Evolutionary conservation across 2,797 vertebrate genomes (phyloP).

Genomic region (Pseudochirops corinnae): DNA sequence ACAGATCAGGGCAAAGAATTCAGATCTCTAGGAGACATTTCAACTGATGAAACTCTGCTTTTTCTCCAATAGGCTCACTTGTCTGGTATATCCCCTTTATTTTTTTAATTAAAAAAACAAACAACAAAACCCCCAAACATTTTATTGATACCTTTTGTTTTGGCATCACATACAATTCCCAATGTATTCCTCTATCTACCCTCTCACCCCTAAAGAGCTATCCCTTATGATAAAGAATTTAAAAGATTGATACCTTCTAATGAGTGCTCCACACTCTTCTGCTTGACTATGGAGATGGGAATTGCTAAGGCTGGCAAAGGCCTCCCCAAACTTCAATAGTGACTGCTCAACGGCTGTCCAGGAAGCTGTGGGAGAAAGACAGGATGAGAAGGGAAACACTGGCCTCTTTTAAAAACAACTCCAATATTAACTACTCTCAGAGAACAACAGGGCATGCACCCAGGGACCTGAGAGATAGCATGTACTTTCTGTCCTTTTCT

Average conservation of each 20-base stretch:
- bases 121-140: too few relatives aligned
- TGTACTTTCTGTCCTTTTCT: conserved; percentile 50
- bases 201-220: neutral
- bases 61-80: neutral
- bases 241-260: conserved; percentile 90
- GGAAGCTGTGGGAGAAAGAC: neutral
- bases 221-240: neutral
- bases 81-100: too few relatives aligned
- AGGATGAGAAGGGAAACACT: too few relatives aligned
- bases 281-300: conserved; percentile 89
- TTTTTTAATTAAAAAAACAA: too few relatives aligned
- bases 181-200: neutral
- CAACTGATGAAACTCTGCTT: neutral
- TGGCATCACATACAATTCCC: neutral
- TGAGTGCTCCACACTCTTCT: conserved; percentile 90
- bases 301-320: conserved; percentile 84
- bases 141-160: conserved; percentile 80
- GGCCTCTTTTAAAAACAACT: conserved; percentile 72
- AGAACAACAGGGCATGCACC: neutral
- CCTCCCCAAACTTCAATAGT: too few relatives aligned
- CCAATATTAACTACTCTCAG: conserved; percentile 70
- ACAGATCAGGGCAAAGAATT: neutral
- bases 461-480: conserved; percentile 35
- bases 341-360: too few relatives aligned
- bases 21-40: neutral